Conservation (phyloP, 2,113 vertebrate genomes). For the Mastomys natalensis region DNA sequence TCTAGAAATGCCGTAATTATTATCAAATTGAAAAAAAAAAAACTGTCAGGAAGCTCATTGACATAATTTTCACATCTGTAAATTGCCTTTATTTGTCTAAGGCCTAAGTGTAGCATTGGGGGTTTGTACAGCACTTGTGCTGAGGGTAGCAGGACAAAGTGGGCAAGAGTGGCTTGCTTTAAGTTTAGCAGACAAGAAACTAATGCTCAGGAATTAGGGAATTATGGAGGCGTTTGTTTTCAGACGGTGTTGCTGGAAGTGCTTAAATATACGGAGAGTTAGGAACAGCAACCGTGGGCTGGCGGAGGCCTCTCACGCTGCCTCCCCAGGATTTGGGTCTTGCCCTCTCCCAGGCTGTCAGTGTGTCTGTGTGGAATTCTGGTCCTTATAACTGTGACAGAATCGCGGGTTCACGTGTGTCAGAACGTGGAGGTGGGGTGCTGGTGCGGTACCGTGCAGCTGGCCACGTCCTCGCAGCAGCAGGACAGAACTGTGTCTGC, state of each 20-base stretch:
- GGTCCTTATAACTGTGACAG: not conserved
- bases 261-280: constrained; percentile 73
- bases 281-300: constrained; percentile 54
- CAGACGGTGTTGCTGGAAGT: constrained; percentile 48
- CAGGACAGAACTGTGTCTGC: not conserved
- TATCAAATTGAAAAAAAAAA: constrained; percentile 82
- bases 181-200: constrained; percentile 84
- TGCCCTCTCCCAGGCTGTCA: not conserved
- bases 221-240: constrained; percentile 76
- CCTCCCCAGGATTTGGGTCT: constrained; percentile 37
- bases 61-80: constrained; percentile 86
- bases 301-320: constrained; percentile 52
- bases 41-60: constrained; percentile 81
- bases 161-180: constrained; percentile 79
- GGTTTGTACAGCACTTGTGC: constrained; percentile 84
- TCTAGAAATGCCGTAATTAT: constrained; percentile 86
- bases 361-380: not conserved
- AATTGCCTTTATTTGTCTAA: constrained; percentile 86
- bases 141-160: constrained; percentile 82
- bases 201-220: constrained; percentile 80
- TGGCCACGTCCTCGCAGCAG: not conserved
- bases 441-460: not conserved
- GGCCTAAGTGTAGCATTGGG: constrained; percentile 83
- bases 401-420: not conserved
- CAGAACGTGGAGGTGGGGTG: not conserved